Base-by-base conservation (phyloP, 2,113 vertebrate species). In the Apodemus speciosus region DNA sequence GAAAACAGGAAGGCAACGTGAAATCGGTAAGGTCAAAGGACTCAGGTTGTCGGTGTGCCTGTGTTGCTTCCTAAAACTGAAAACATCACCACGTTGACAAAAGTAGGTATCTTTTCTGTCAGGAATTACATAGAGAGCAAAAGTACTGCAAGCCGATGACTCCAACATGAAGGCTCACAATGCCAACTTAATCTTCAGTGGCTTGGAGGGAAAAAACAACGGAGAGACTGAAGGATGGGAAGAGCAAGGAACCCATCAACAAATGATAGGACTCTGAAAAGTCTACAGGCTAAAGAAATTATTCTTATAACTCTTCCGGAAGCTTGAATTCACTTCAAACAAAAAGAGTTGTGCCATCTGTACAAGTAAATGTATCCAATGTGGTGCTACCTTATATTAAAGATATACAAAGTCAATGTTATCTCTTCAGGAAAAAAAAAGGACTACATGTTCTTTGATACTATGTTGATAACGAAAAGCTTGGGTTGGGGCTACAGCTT, bases 231-330 rank as follows among this genome's bases (percentile, higher is more conserved):
- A 80, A 49, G 40, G 8, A 35, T 81, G 40, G 7, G 21, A 5
- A 51, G 30, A 30, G 15, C 20, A 49, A 76, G 20, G 88, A 90
- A 16, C 21, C 38, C 25, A 11, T n/a, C 77, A 93, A 16, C 60
- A 93, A 88, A 30, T n/a, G 14, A 60, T 30, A 6, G 56, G 56
- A 32, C 21, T 13, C n/a, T 51, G 14, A 23, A 6, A 9, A 43
- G 21, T 27, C 43, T 16, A 68, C 9, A 38, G 69, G 87, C 40
- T 56, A n/a, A 85, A 30, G 56, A 23, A 71, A n/a, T 53, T 83
- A 90, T n/a, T 88, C 60, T 64, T 77, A n/a, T 46, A 88, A 69
- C 23, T 88, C 51, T 77, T 71, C 71, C n/a, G 18, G 60, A 95
- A 77, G 43, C 35, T 71, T 72, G 20, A 89, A 89, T 89, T 72